Conservation (phyloP, 2,888 invertebrate genomes). For the Oligia strigilis region DNA sequence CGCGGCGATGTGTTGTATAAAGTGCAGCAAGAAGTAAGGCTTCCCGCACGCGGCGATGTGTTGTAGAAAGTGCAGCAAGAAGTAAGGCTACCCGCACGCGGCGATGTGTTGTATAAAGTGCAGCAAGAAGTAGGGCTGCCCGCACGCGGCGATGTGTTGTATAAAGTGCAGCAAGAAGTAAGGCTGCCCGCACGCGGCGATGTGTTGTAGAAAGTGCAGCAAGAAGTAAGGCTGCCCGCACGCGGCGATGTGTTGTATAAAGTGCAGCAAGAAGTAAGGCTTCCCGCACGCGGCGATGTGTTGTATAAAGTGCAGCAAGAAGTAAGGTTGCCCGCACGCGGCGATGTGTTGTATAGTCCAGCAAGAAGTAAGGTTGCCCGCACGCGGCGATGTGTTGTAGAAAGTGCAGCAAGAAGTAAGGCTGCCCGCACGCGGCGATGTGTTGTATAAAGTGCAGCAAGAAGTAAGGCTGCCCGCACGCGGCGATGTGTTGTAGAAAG, state of each 20-base stretch:
- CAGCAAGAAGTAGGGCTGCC: constrained; percentile 1
- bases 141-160: background rate
- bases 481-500: background rate
- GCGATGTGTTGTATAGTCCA: background rate
- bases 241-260: background rate
- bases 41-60: constrained; percentile 1
- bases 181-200: constrained; percentile 2
- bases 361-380: background rate
- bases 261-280: constrained; percentile 10
- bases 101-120: background rate
- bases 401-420: background rate
- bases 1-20: background rate
- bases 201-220: background rate
- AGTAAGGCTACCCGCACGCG: constrained; percentile 1
- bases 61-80: constrained; percentile 7
- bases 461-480: too few species aligned
- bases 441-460: too few species aligned
- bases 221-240: constrained; percentile 1
- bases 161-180: constrained; percentile 11
- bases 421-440: too few species aligned
- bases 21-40: constrained; percentile 6
- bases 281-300: background rate
- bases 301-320: constrained; percentile 2
- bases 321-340: constrained; percentile 1
- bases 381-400: background rate